Conservation (phyloP, 2,888 invertebrate species). For the Stenodema calcarata region DNA sequence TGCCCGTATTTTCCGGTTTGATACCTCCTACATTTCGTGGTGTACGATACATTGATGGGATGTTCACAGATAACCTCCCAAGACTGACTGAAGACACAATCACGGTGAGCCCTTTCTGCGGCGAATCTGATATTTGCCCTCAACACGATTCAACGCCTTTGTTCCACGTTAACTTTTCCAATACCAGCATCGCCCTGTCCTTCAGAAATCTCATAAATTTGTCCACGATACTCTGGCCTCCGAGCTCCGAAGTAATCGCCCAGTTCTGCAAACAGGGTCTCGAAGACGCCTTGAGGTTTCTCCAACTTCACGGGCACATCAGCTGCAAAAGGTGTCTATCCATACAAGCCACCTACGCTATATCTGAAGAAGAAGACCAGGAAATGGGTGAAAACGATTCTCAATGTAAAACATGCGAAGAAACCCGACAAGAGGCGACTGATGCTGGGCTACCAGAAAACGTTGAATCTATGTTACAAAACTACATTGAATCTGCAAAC, state of each 20-base stretch:
- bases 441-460: slow-evolving; percentile 88
- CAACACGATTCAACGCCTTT: slow-evolving; percentile 83
- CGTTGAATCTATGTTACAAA: slow-evolving; percentile 88
- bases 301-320: slow-evolving; percentile 87
- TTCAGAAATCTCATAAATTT: slow-evolving; percentile 93
- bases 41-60: slow-evolving; percentile 92
- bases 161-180: slow-evolving; percentile 83
- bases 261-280: slow-evolving; percentile 98
- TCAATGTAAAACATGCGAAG: slow-evolving; percentile 86
- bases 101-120: slow-evolving; percentile 95
- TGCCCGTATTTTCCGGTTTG: slow-evolving; percentile 93
- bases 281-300: slow-evolving; percentile 85
- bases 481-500: slow-evolving; percentile 91
- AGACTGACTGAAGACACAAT: slow-evolving; percentile 92
- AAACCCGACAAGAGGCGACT: slow-evolving; percentile 88
- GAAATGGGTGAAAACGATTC: slow-evolving; percentile 78
- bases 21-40: slow-evolving; percentile 89
- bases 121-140: slow-evolving; percentile 96
- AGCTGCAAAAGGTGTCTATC: slow-evolving; percentile 91
- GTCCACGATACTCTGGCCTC: slow-evolving; percentile 91
- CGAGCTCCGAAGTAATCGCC: slow-evolving; percentile 85
- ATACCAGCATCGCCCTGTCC: slow-evolving; percentile 91
- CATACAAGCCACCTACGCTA: slow-evolving; percentile 82
- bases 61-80: slow-evolving; percentile 93
- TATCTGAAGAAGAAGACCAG: slow-evolving; percentile 73